Percentiles rank a stretch among this genome's conserved stretches.
These are phyloP conservation scores for Agrypnus murinus DNA, from an alignment of 2,888 invertebrate genomes.

Conservation along the genomic window DNA sequence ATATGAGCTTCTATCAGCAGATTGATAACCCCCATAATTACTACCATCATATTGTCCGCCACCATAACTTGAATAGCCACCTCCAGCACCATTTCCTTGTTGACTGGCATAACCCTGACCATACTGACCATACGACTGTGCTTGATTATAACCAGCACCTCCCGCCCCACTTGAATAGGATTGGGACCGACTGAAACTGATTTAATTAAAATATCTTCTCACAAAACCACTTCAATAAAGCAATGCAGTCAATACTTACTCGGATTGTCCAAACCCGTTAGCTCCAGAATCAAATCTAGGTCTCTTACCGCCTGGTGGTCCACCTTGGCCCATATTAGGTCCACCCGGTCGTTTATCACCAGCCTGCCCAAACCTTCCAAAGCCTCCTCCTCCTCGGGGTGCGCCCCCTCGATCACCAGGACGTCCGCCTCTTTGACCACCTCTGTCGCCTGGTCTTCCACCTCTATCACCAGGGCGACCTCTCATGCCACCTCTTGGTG, in stretches of 20 bases:
- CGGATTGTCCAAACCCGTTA: constrained; percentile 63
- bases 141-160: constrained; percentile 34
- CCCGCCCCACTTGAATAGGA: constrained; percentile 50
- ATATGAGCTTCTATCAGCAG: constrained; percentile 46
- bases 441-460: constrained; percentile 58
- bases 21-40: constrained; percentile 45
- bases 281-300: constrained; percentile 63
- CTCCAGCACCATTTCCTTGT: constrained; percentile 28
- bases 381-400: constrained; percentile 42
- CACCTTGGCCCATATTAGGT: constrained; percentile 41
- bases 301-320: constrained; percentile 57
- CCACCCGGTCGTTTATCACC: constrained; percentile 39
- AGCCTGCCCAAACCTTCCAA: constrained; percentile 27
- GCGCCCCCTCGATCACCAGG: constrained; percentile 43
- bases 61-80: constrained; percentile 43
- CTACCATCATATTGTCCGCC: constrained; percentile 38
- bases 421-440: constrained; percentile 39
- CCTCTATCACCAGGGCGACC: constrained; percentile 53
- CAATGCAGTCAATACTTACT: too few species aligned
- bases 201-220: too few species aligned
- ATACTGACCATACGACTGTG: constrained; percentile 38
- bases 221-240: too few species aligned
- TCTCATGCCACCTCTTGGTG: constrained; percentile 54
- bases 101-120: constrained; percentile 30
- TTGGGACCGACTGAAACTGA: constrained; percentile 49